These are phyloP conservation scores for Allacma fusca DNA, from an alignment of 2,888 invertebrate genomes.

Conservation along the genomic window DNA sequence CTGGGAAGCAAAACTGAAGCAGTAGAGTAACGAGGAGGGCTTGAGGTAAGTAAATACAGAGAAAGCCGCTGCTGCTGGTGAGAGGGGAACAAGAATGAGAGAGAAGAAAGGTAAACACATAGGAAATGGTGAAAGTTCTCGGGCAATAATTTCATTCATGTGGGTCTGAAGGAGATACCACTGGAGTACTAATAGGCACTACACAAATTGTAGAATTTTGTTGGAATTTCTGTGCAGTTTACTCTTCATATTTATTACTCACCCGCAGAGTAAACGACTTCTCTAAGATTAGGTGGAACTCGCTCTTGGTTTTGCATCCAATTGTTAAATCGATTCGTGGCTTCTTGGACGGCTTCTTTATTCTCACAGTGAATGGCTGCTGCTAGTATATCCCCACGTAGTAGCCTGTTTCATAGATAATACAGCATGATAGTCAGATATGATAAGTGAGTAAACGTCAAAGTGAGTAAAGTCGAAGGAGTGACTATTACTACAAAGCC, in stretches of 20 bases:
- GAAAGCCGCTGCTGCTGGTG: no score
- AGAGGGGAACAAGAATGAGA: background rate
- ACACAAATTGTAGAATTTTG: background rate
- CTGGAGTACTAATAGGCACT: background rate
- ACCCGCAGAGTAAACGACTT: constrained; percentile 72
- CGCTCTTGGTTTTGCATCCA: constrained; percentile 74
- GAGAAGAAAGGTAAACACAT: constrained; percentile 7
- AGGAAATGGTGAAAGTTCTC: background rate
- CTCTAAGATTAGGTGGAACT: constrained; percentile 78
- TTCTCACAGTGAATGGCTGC: constrained; percentile 78
- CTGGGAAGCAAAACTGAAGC: no score
- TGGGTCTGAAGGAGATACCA: background rate
- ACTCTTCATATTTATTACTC: constrained; percentile 40
- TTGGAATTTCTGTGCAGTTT: background rate
- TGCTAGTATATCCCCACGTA: constrained; percentile 76
- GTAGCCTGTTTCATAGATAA: constrained; percentile 68
- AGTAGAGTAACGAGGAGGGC: no score
- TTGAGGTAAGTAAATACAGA: no score
- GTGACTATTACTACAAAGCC: background rate
- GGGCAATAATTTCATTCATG: constrained; percentile 3
- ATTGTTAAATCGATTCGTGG: constrained; percentile 73
- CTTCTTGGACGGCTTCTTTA: constrained; percentile 74
- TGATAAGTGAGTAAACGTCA: background rate
- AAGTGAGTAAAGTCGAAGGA: background rate
- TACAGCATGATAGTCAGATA: background rate